Evolutionary conservation across 2,797 vertebrate genomes (phyloP), one percentile per base, ranked within the genome.

Genomic region (Phaenicophaeus curvirostris): DNA sequence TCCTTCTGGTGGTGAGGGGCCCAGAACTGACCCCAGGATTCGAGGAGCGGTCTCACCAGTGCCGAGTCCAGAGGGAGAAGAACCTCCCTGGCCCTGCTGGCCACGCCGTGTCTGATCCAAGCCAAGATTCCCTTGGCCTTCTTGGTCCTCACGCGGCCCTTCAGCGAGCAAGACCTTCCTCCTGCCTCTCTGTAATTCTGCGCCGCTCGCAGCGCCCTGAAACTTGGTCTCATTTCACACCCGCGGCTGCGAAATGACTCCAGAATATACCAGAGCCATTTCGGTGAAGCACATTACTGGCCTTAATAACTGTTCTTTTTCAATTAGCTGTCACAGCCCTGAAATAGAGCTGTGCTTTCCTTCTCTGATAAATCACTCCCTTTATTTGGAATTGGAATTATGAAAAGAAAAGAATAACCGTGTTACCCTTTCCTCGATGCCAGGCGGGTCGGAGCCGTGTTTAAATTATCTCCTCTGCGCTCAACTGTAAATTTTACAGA

Each of bases 401-500:
- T 89, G 68, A 20, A 53, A 39, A 2, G 24, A 28, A 42, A 24
- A 24, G n/a, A 65, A 89, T 63, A 54, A 67, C 89, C 12, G 2
- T 20, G 50, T 54, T 77, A 44, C 87, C 66, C 30, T 88, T 83
- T 73, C 44, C 67, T 58, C 1, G 0, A 4, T 15, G 65, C 59
- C 42, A 54, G 59, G 63, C 31, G 4, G 23, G 74, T 27, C 46
- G 6, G 61, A 73, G 91, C 78, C 41, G 11, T 19, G 44, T 82
- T 87, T 92, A 37, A 93, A 68, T 78, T 14, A 42, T 65, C 72
- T 65, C 66, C 8, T 24, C 58, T 65, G 41, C 54, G 19, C 17
- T 30, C 92, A 13, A 78, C 93, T 35, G 48, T 95, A 95, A 96
- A 96, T 97, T 89, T 85, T 62, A 90, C 21, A 6, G 87, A 46